Base-by-base conservation (phyloP, 2,888 invertebrate genomes). In the Trachelus troglodyta region DNA sequence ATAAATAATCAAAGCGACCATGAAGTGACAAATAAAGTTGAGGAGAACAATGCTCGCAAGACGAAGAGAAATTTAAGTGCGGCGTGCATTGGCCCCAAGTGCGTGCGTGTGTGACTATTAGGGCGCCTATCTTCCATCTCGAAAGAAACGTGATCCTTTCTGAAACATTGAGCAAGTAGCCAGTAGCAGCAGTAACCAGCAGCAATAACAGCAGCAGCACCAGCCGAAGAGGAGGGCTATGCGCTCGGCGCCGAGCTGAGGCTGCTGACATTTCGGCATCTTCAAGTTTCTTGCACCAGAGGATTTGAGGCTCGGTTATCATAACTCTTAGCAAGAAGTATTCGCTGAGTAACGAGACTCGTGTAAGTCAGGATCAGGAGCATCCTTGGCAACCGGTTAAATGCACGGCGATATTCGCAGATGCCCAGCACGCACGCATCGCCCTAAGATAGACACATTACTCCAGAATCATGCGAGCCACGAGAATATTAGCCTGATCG, bases 1-100 rank as follows among this genome's bases (percentile, higher is more conserved):
- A 90, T 90, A 90, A 90, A 90, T 90, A 90, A 90, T 90, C 90
- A 90, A 89, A 90, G 90, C 90, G 90, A 90, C 90, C 90, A 90
- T 90, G 90, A 90, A 90, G 90, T 90, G 90, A 90, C 90, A 90
- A 90, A 90, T 90, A 90, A 90, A 90, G 89, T 89, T 89, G 85
- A 85, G 71, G 71, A 85, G 87, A 88, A 90, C 89, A 90, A 90
- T 90, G 89, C 88, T 89, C 84, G 84, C 85, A 85, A 87, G 88
- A 71, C 76, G 75, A 74, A 40, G 74, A 68, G 35, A 73, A 34
- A 83, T 79, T 81, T 78, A 77, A 82, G 83, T 84, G 81, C 77
- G 83, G 81, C 83, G 85, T 86, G 83, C 84, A 81, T 85, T 78
- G 83, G 83, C 80, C 84, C 71, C 81, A 56, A 56, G 56, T 56